Percentiles rank a stretch among this genome's conserved stretches.
Evolutionary conservation across 2,113 vertebrate species (phyloP).

Genomic region (Budorcas taxicolor): DNA sequence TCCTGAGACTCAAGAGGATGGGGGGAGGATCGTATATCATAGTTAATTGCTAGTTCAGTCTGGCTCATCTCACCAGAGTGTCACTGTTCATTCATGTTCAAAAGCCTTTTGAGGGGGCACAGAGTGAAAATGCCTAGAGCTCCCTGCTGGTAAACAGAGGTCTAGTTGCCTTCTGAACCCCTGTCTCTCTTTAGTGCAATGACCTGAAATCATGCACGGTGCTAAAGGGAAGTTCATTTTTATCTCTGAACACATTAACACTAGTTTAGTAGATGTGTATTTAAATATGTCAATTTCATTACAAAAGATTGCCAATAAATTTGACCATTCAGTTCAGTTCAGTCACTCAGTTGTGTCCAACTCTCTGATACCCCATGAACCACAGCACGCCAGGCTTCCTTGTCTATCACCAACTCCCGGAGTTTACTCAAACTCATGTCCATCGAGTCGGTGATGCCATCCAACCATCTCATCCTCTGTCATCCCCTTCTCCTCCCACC

Average conservation of each 20-base stretch:
- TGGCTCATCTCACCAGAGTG: neutral
- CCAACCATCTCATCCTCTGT: neutral
- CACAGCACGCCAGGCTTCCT: neutral
- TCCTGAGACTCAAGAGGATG: neutral
- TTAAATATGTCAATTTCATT: neutral
- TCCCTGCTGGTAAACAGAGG: neutral
- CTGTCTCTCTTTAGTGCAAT: neutral
- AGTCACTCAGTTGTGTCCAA: neutral
- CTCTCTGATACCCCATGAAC: neutral
- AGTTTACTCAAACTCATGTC: neutral
- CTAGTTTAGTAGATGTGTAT: neutral
- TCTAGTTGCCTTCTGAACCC: neutral
- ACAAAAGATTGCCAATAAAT: neutral
- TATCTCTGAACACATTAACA: neutral
- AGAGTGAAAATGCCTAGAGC: neutral
- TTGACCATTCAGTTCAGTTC: neutral
- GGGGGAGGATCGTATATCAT: neutral
- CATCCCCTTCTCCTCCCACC: neutral
- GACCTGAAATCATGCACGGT: neutral
- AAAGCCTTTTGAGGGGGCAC: neutral
- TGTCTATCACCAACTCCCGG: fast-evolving
- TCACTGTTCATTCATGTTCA: neutral
- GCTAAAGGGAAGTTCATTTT: neutral
- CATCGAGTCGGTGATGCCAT: neutral
- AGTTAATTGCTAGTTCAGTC: neutral